Conservation (phyloP, 2,888 invertebrate species). For the Spodoptera littoralis region DNA sequence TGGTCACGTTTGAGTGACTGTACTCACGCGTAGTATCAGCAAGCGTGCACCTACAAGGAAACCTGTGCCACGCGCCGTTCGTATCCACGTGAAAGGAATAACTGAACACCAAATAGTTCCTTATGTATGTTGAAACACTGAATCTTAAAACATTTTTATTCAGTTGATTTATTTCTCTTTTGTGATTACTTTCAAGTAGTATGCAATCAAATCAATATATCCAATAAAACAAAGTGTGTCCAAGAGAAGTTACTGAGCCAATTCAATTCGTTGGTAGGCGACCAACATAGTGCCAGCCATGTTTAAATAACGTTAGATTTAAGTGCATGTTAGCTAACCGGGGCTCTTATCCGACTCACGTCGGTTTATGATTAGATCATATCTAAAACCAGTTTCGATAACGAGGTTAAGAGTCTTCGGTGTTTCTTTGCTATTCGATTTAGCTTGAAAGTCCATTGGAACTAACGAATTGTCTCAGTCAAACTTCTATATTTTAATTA, state of each 20-base stretch:
- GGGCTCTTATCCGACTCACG: slow-evolving; percentile 37
- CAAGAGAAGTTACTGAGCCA: slow-evolving; percentile 1
- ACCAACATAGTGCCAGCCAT: slow-evolving; percentile 14
- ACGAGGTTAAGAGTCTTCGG: slow-evolving; percentile 30
- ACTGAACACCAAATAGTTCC: slow-evolving; percentile 5
- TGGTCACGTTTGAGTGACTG: slow-evolving; percentile 40
- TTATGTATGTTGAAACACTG: background rate
- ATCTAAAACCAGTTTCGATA: slow-evolving; percentile 51
- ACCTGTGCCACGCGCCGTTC: slow-evolving; percentile 43
- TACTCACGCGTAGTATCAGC: slow-evolving; percentile 25
- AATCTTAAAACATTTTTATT: background rate
- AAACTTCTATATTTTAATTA: too few relatives aligned
- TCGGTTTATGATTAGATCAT: slow-evolving; percentile 45
- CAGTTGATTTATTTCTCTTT: slow-evolving; percentile 6
- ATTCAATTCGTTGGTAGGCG: slow-evolving; percentile 5
- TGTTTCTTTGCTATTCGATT: slow-evolving; percentile 16
- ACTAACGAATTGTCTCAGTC: too few relatives aligned
- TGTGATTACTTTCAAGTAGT: slow-evolving; percentile 1
- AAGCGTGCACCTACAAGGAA: slow-evolving; percentile 35
- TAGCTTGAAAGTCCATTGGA: slow-evolving; percentile 7
- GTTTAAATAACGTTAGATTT: slow-evolving; percentile 11
- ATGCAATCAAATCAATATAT: slow-evolving; percentile 25
- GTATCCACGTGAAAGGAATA: slow-evolving; percentile 25
- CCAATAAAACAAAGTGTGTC: slow-evolving; percentile 23
- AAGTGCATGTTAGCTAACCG: slow-evolving; percentile 23